Evolutionary conservation across 2,888 invertebrate genomes (phyloP).

Genomic region (Onthophagus sagittarius): DNA sequence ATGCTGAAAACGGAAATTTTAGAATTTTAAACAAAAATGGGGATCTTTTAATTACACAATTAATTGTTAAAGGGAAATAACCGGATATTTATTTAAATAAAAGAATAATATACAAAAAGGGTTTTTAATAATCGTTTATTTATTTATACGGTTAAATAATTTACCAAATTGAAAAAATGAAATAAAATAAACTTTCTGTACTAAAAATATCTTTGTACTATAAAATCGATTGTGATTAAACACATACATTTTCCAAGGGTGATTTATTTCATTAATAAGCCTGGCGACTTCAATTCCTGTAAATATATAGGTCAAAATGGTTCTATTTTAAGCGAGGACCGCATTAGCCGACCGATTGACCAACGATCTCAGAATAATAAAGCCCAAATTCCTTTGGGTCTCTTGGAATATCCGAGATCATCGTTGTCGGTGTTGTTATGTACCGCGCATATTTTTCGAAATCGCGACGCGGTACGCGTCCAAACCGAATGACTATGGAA

Average conservation of each 20-base stretch:
- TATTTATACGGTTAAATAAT: no score
- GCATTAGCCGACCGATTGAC: background rate
- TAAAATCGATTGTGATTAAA: background rate
- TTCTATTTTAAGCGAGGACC: background rate
- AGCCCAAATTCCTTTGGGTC: background rate
- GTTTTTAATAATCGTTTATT: no score
- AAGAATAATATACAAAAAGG: no score
- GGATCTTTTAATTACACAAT: no score
- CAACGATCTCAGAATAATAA: background rate
- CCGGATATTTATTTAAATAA: no score
- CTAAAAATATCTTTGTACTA: no score
- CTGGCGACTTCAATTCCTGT: background rate
- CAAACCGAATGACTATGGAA: conserved; percentile 6
- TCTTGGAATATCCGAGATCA: background rate
- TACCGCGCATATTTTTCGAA: background rate
- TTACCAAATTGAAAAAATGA: no score
- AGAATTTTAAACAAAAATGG: no score
- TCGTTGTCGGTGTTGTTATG: background rate
- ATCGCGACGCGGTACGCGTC: background rate
- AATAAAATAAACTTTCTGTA: no score
- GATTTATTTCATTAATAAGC: background rate
- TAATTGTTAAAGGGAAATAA: no score
- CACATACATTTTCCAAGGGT: background rate
- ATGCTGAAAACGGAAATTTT: no score
- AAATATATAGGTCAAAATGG: background rate